Evolutionary conservation across 2,888 invertebrate genomes (phyloP), one percentile per base, ranked within the genome.

Genomic region (Hydropsyche betteni): DNA sequence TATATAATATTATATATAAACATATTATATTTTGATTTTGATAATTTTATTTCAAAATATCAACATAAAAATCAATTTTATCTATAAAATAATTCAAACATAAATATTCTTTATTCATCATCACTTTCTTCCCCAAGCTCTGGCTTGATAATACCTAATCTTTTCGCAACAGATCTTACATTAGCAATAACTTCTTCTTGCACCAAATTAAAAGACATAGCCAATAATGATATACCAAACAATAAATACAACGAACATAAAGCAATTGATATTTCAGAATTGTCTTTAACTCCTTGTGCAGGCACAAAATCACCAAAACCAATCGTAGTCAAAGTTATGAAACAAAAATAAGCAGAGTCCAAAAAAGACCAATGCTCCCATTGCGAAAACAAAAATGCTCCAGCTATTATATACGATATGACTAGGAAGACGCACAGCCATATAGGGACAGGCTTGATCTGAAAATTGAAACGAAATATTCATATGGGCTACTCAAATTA

Each of bases 141-240:
- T 77, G 93, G 91, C 83, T 95, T 95, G 80, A 97, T 92, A 83
- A 97, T 96, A 61, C 96, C 97, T 75, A 97, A 88, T 76, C 92
- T 91, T 80, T 93, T 93, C 33, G 95, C 97, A 7, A 97, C 91
- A 77, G 92, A 90, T 81, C 95, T 95, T 5, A 96, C 95, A 82
- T 94, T 94, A 77, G 92, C 93, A 79, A 96, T 94, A 8, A 97
- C 96, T 84, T 97, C 95, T 83, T 96, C 96, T 84, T 97, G 97
- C 64, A 98, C 97, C 82, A 98, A 87, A 88, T 98, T 98, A 86
- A 98, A 98, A 81, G 96, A 96, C 98, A 98, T 98, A 38, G 97
- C 97, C 80, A 98, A 86, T 68, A 98, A 86, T 0, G 97, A 95
- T 82, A 98, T 98, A 6, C 98, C 98, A 84, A 98, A 97, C 61